Evolutionary conservation across 2,797 vertebrate genomes (phyloP), one percentile per base, ranked within the genome.

Genomic region (Coregonus ussuriensis): DNA sequence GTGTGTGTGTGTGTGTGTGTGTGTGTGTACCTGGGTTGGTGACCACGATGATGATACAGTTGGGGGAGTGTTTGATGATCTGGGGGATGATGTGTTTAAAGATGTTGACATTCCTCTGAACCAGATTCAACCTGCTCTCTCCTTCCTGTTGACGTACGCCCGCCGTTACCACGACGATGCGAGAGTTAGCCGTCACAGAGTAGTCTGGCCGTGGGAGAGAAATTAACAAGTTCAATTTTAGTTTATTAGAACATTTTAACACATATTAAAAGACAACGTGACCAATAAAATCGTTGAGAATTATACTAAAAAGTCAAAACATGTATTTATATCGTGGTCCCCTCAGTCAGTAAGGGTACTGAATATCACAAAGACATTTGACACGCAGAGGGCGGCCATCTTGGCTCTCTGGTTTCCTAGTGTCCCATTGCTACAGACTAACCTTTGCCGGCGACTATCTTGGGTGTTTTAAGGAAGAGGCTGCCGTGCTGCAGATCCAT

Each of bases 91-190:
- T 98, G 88, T 95, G 94, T 78, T 96, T 98, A 92, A 99, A 99
- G 88, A 99, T 97, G 2, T 96, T 96, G 74, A 99, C 96, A 0
- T 99, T 99, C 78, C 98, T 96, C 92, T 99, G 98, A 21, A 99
- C 97, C 88, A 99, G 92, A 84, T 99, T 98, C 66, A 99, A 94
- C 2, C 98, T 95, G 81, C 96, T 98, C 93, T 99, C 98, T 0
- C 98, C 98, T 77, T 99, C 98, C 87, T 99, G 98, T 88, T 99
- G 98, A 3, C 98, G 96, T 1, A 98, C 98, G 0, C 98, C 98
- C 0, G 97, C 98, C 0, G 97, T 98, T 63, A 99, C 94, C 73
- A 99, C 95, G 1, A 99, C 98, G 0, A 99, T 92, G 79, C 93
- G 97, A 1, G 98, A 99, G 88, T 97, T 95, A 51, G 97, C 96